Base-by-base conservation (phyloP, 1,140 invertebrate genomes). In the Dendroctonus valens region DNA sequence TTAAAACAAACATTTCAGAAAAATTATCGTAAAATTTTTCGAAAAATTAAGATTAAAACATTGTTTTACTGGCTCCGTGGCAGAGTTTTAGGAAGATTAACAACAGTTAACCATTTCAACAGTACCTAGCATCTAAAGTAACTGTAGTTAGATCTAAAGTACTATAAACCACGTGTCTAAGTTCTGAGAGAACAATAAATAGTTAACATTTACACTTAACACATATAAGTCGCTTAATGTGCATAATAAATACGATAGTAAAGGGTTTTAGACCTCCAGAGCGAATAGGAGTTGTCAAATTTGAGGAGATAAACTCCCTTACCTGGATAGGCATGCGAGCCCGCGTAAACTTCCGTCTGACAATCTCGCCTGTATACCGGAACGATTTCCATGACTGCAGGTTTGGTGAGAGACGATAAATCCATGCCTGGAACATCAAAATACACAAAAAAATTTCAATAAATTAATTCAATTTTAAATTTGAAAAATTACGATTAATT, bases 221-320 rank as follows among this genome's bases (percentile, higher is more conserved):
- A 55, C 26, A 41, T 40, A 41, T 41, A 55, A 40, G 39, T 40
- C 41, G n/a, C n/a, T 52, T 41, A 55, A 41, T 87, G 87, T 55
- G 95, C 97, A 75, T 99, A 99, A 79, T 97, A 99, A 48, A 99
- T 95, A 80, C 97, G 86, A 81, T 99, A 99, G 79, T 99, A 99
- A 38, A 99, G 84, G 8, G 94, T 98, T 88, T 99, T 99, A 71
- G 94, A 97, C 73, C 98, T 87, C 97, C 97, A 99, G 60, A 99
- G 82, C 48, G 96, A 98, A 81, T 98, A 99, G 0, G 96, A 97
- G 82, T 99, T 99, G 81, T 99, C 97, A 81, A 99, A 99, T 83
- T 99, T 99, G 7, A 99, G 83, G 76, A 99, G 82, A 82, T 99
- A 99, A 42, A 99, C 92, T 42, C 98, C 97, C 82, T 94, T 89